These are phyloP conservation scores for Drosophila tropicalis DNA, from an alignment of 1,140 invertebrate species.

Conservation along the genomic window DNA sequence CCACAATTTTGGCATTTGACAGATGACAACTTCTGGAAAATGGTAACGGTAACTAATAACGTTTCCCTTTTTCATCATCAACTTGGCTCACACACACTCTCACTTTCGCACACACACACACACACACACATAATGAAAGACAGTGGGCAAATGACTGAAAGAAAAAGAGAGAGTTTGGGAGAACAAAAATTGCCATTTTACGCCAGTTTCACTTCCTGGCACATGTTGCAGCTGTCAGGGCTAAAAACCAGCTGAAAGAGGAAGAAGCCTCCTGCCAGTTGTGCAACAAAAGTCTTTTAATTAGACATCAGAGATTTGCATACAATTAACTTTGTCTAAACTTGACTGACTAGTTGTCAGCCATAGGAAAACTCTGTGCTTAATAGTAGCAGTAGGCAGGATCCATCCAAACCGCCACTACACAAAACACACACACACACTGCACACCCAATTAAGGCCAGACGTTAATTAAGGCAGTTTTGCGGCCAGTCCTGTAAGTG, in stretches of 20 bases:
- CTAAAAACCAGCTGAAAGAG: background rate
- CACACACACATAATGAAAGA: background rate
- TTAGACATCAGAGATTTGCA: slow-evolving; percentile 14
- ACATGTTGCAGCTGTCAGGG: slow-evolving; percentile 2
- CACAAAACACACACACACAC: background rate
- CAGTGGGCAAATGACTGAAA: background rate
- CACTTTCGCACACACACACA: background rate
- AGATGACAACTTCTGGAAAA: slow-evolving; percentile 50
- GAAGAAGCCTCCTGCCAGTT: background rate
- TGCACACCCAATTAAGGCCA: background rate
- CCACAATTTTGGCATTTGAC: slow-evolving; percentile 67
- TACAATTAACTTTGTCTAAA: slow-evolving; percentile 10
- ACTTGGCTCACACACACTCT: background rate
- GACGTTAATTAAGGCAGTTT: background rate
- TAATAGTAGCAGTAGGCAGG: background rate
- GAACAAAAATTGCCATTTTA: background rate
- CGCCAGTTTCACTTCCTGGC: background rate
- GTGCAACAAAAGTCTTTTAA: slow-evolving; percentile 16
- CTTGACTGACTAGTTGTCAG: slow-evolving; percentile 10
- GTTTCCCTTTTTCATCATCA: slow-evolving; percentile 4
- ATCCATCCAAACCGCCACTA: background rate
- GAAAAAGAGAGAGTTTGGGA: background rate
- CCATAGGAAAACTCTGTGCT: background rate
- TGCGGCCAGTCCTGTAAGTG: background rate
- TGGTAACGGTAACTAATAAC: slow-evolving; percentile 9